Evolutionary conservation across 2,113 vertebrate species (phyloP), one percentile per base, ranked within the genome.

Genomic region (Vulpes ferrilata): DNA sequence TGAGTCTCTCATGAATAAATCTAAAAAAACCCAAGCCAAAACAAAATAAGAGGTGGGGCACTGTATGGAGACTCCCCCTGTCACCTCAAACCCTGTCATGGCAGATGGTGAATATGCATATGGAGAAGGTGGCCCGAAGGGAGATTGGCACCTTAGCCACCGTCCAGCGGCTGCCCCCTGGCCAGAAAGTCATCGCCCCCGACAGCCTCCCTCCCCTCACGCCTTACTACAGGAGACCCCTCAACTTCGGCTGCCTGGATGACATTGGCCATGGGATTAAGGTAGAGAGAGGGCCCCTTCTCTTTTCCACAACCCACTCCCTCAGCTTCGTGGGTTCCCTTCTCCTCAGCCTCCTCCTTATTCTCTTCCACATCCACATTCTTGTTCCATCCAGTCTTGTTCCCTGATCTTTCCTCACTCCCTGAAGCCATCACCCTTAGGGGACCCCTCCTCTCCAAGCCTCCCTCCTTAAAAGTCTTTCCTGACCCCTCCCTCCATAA

Each of bases 71-170:
- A 22, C 9, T 23, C 32, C 3, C 48, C 23, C 15, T 19, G 35
- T 53, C 32, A 23, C n/a, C 48, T 73, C 20, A 83, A 11, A 94
- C 86, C 62, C 79, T 1, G 69, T 85, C 67, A 0, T 11, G 0
- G 23, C 98, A 99, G 99, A 98, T 98, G 82, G 99, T 99, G 59
- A 99, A 98, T 38, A 98, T 99, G 96, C 99, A 99, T 96, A 98
- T 98, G 84, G 99, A 99, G 97, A 99, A 99, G 71, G 99, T 99
- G 55, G 97, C 99, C 20, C 99, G 99, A 9, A 98, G 98, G 94
- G 99, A 99, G 98, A 99, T 99, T 0, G 99, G 99, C 0, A 82
- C 89, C 0, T 97, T 99, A 64, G 98, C 99, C 0, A 7, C 97
- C 6, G 43, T 97, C 83, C 99, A 98, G 97, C 98, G 93, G 90